phyloP scores from a whole-genome alignment of 2,888 invertebrate species.

The Erebia palarica region DNA sequence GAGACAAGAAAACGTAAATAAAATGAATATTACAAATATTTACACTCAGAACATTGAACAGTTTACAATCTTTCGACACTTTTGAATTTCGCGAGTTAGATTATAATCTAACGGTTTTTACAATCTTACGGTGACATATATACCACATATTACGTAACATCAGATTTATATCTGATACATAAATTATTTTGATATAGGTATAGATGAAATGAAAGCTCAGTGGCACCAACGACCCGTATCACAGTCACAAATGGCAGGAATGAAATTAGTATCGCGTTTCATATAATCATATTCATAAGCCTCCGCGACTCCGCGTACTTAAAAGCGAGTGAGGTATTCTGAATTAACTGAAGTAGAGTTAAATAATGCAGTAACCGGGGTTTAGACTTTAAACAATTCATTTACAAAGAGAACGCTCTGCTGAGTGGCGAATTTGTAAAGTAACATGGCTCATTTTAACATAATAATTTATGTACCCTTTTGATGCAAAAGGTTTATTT shows the following conservation, averaged over 20 bases:
- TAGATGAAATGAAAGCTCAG: constrained; percentile 5
- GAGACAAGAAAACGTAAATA: no score
- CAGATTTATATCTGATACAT: no score
- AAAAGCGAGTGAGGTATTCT: not conserved
- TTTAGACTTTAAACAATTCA: constrained; percentile 1
- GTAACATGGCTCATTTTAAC: not conserved
- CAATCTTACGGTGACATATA: no score
- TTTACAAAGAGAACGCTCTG: not conserved
- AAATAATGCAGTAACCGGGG: not conserved
- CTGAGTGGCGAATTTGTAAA: not conserved
- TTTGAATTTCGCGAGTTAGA: no score
- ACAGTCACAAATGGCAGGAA: not conserved
- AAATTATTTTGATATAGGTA: not conserved
- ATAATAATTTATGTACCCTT: not conserved
- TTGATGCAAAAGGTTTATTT: not conserved
- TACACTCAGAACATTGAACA: no score
- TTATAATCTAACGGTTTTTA: no score
- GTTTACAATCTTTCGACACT: no score
- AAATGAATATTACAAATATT: no score
- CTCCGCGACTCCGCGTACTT: not conserved
- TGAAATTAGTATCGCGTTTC: constrained; percentile 3
- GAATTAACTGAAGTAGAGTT: constrained; percentile 9
- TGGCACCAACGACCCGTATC: constrained; percentile 1
- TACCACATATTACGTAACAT: no score
- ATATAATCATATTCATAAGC: constrained; percentile 3